Evolutionary conservation across 2,113 vertebrate genomes (phyloP).

Genomic region (Cercopithecus mona): DNA sequence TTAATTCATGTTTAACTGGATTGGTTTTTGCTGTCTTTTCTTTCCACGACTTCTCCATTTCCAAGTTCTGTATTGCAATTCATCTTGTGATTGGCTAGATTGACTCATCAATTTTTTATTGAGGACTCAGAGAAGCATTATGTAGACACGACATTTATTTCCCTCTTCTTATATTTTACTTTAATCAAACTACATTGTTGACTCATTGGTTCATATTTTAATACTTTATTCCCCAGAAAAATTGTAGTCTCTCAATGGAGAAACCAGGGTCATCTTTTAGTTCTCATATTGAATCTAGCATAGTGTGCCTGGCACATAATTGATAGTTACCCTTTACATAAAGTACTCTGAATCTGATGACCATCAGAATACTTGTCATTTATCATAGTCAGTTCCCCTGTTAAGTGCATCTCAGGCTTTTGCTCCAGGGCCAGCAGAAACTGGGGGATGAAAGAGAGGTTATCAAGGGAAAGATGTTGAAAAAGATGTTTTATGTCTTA

Average conservation of each 20-base stretch:
- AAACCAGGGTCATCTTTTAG: neutral
- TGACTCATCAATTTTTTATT: neutral
- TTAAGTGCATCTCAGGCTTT: neutral
- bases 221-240: constrained; percentile 13
- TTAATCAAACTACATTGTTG: neutral
- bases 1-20: neutral
- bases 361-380: neutral
- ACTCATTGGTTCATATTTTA: neutral
- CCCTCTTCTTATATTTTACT: neutral
- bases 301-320: neutral
- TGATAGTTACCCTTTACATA: neutral
- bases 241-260: neutral
- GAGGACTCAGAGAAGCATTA: neutral
- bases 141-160: neutral
- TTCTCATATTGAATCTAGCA: neutral
- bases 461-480: neutral
- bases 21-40: neutral
- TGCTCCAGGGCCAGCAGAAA: neutral
- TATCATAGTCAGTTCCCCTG: neutral
- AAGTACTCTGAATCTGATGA: neutral
- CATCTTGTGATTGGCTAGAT: neutral
- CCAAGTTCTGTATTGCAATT: neutral
- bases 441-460: neutral
- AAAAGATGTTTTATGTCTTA: constrained; percentile 54
- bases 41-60: neutral